Percentiles rank a stretch among this genome's conserved stretches.
Conservation (phyloP, 1,140 invertebrate species). For the Carposina sasakii region DNA sequence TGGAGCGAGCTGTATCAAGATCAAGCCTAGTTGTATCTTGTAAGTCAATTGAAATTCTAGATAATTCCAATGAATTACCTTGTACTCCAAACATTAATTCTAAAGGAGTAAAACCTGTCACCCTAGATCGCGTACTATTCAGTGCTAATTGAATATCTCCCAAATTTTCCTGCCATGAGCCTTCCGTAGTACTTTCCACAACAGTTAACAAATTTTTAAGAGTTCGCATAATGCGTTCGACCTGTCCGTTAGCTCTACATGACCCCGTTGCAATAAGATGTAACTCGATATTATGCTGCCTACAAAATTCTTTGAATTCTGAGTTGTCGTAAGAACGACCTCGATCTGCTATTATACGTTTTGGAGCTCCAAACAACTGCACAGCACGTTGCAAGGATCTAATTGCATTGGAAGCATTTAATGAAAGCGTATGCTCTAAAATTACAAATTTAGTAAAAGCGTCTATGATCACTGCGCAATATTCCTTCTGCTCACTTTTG, state of each 20-base stretch:
- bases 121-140: conserved; percentile 8
- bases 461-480: conserved; percentile 20
- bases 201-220: conserved; percentile 9
- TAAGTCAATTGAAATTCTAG: background rate
- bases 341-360: conserved; percentile 18
- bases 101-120: conserved; percentile 10
- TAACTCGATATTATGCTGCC: conserved; percentile 13
- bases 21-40: background rate
- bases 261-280: conserved; percentile 27
- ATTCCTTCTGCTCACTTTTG: conserved; percentile 17
- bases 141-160: conserved; percentile 5
- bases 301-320: conserved; percentile 7
- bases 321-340: conserved; percentile 11
- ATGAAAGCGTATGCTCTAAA: conserved; percentile 17
- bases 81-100: conserved; percentile 9
- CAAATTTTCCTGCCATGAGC: conserved; percentile 4
- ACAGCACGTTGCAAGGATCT: conserved; percentile 4
- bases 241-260: conserved; percentile 21
- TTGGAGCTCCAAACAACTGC: conserved; percentile 18
- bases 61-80: background rate
- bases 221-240: conserved; percentile 10
- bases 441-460: conserved; percentile 22
- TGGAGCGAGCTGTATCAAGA: background rate
- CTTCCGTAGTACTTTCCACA: background rate
- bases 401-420: conserved; percentile 12